A percentile compares a stretch with the other conserved stretches of the same genome.
Conservation (phyloP, 2,113 vertebrate genomes). For the Rissa tridactyla region DNA sequence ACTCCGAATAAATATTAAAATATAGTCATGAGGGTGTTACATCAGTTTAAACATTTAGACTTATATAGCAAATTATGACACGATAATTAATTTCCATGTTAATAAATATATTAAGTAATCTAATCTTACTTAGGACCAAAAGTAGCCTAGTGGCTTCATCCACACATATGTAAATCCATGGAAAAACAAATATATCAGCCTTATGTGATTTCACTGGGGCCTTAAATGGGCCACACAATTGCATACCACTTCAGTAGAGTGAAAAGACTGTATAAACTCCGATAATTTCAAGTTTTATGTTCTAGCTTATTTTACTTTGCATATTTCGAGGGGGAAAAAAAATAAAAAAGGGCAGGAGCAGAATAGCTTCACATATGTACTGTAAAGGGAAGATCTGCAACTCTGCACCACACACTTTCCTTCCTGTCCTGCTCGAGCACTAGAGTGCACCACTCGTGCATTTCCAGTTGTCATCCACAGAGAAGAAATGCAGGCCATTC, state of each 20-base stretch:
- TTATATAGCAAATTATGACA: neutral
- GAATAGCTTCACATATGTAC: neutral
- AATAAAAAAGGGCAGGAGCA: neutral
- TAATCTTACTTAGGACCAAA: neutral
- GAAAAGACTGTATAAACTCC: neutral
- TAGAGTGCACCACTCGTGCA: fast-evolving
- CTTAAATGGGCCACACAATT: neutral
- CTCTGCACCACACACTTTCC: neutral
- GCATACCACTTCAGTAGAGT: neutral
- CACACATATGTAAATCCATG: neutral
- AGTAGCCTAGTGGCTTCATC: neutral
- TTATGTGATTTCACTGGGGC: neutral
- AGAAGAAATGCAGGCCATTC: neutral
- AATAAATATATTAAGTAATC: neutral
- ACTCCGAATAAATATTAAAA: neutral
- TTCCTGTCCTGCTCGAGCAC: neutral
- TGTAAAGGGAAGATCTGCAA: neutral
- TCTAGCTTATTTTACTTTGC: neutral
- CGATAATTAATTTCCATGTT: neutral
- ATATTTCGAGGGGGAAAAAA: neutral
- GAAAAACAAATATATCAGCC: neutral
- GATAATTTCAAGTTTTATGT: neutral
- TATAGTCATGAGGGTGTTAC: neutral
- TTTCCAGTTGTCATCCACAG: neutral
- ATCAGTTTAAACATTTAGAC: neutral